Evolutionary conservation across 1,140 invertebrate species (phyloP).

Genomic region (Conopomorpha cramerella): DNA sequence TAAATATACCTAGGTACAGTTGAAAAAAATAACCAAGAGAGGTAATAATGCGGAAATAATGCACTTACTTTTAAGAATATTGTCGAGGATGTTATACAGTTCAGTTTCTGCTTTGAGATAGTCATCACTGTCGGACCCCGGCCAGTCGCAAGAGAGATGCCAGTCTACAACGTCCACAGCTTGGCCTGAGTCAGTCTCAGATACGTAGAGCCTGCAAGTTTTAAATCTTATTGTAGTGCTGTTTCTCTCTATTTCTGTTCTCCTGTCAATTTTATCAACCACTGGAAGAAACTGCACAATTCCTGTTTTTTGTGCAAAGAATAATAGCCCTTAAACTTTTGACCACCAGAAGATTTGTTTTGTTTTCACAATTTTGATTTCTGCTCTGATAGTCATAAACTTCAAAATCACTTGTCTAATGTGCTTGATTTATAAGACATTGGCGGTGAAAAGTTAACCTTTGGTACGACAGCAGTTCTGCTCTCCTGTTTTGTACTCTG

Average conservation of each 20-base stretch:
- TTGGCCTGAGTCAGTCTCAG: conserved; percentile 30
- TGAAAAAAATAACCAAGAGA: too few species aligned
- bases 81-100: conserved; percentile 27
- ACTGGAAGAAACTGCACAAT: neutral
- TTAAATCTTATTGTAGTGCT: neutral
- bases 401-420: too few species aligned
- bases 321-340: too few species aligned
- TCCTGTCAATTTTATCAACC: neutral
- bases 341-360: neutral
- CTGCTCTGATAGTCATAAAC: too few species aligned
- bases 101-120: conserved; percentile 31
- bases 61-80: conserved; percentile 41
- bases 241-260: too few species aligned
- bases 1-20: too few species aligned
- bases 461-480: too few species aligned
- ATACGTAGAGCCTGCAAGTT: conserved; percentile 23
- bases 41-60: too few species aligned
- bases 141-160: conserved; percentile 40
- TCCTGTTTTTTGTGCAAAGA: neutral
- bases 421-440: too few species aligned
- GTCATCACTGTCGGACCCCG: conserved; percentile 32
- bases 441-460: too few species aligned
- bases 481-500: too few species aligned
- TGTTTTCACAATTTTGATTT: neutral
- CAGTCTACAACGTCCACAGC: conserved; percentile 41